Base-by-base conservation (phyloP, 2,113 vertebrate genomes). In the Aspidoscelis tigris region DNA sequence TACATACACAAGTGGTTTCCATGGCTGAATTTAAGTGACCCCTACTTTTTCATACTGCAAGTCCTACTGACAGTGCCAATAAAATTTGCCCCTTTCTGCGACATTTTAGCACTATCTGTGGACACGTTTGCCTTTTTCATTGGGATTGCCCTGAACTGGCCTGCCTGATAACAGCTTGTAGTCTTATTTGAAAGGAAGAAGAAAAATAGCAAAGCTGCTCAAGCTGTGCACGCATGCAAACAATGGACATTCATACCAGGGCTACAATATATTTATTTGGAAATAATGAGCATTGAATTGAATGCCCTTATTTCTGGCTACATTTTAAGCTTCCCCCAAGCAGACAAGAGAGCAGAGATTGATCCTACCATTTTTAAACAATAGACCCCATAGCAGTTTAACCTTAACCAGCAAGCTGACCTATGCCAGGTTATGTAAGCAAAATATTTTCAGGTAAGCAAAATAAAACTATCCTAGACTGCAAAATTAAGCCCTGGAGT, bases 391-490 rank as follows among this genome's bases (percentile, higher is more conserved):
- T 11, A 64, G 33, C 61, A 43, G 20, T 43, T 16, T 24, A 78
- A 1, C 41, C 58, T 33, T 33, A 78, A 64, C 58, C 24, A 39
- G 26, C 58, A 64, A 22, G 2, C 20, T 39, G 7, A 39, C 33
- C 50, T 77, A 20, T 39, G 76, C 58, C 58, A 64, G 76, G 53
- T 64, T 78, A 39, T 78, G 11, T 43, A 78, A 78, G 64, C 75
- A 64, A 78, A 41, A 78, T 61, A 61, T 61, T 61, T 61, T 61
- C 58, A 61, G 58, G 14, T 61, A 61, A 18, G 58, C 39, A 64
- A 39, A 71, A 66, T 26, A 66, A 71, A 39, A 39, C 41, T 78
- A 41, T 2, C 20, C 58, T 41, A 24, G 33, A 9, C 11, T 64
- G 58, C n/a, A 33, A 39, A 76, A 58, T 22, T 39, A 78, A 64